Base-by-base conservation (phyloP, 2,888 invertebrate genomes). In the Sesia bembeciformis region DNA sequence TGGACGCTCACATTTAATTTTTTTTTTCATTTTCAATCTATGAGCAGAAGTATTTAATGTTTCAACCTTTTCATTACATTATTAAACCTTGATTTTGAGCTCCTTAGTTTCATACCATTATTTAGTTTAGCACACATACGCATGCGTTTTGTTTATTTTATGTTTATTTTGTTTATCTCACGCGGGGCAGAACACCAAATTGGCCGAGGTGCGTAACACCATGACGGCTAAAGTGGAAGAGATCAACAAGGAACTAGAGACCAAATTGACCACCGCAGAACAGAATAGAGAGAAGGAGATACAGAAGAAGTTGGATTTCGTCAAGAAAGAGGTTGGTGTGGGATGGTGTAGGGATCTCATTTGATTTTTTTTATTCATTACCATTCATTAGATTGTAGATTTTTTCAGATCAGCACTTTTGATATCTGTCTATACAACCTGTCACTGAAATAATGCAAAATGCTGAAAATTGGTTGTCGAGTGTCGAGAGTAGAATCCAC, bases 261-360 rank as follows among this genome's bases (percentile, higher is more conserved):
- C 91, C 74, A 96, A 95, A 86, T 91, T 96, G 73, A 93, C 93
- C 68, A 91, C 93, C 63, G 96, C 96, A 61, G 95, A 96, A 84
- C 93, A 93, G 81, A 96, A 96, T 78, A 92, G 96, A 65, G 94
- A 95, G 81, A 94, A 94, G 82, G 96, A 96, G 84, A 92, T 96
- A 62, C 94, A 95, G 89, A 95, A 94, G 87, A 94, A 95, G 90
- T 91, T 96, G 81, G 96, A 96, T 80, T 93, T 93, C 81, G 93
- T 94, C 74, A 95, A 94, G 85, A 94, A 95, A 87, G 94, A 95
- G 91, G 96, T 96, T 38, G 7, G 50, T 50, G 38, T 6, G 23
- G 23, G 23, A 23, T 23, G 23, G 23, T 46, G n/a, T 46, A 46
- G 46, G 46, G 46, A 8, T 8, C 43, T 5, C 46, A 46, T 46